phyloP scores from a whole-genome alignment of 2,797 vertebrate genomes.

The Amblyraja radiata region DNA sequence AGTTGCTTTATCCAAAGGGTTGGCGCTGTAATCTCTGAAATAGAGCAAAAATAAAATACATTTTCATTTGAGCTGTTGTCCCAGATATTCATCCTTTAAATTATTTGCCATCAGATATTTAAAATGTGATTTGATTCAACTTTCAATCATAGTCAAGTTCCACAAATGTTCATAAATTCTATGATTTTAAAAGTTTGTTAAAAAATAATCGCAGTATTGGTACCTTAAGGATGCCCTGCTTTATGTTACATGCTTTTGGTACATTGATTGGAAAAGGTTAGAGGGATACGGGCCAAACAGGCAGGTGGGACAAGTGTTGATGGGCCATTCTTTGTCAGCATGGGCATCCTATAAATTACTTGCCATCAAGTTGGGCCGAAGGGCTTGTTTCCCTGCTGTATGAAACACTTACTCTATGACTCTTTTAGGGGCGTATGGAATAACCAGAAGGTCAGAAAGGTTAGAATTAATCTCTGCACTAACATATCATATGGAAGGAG shows the following conservation, averaged over 20 bases:
- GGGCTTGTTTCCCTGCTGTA: no score
- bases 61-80: neutral
- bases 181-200: no score
- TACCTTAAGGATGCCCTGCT: neutral
- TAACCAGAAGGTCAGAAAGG: neutral
- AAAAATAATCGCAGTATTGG: neutral
- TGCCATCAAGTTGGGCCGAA: no score
- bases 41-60: conserved; percentile 36
- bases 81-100: neutral
- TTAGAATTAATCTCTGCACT: no score
- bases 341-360: no score
- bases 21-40: conserved; percentile 89
- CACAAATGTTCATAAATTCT: no score
- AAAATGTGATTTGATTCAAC: neutral
- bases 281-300: no score
- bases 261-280: no score
- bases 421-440: neutral
- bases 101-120: neutral
- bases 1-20: conserved; percentile 94
- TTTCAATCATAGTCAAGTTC: neutral
- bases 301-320: no score
- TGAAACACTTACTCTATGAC: no score
- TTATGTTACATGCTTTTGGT: neutral
- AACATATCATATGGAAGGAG: no score
- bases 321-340: no score